phyloP scores from a whole-genome alignment of 2,113 vertebrate genomes.

The Lagopus leucura region DNA sequence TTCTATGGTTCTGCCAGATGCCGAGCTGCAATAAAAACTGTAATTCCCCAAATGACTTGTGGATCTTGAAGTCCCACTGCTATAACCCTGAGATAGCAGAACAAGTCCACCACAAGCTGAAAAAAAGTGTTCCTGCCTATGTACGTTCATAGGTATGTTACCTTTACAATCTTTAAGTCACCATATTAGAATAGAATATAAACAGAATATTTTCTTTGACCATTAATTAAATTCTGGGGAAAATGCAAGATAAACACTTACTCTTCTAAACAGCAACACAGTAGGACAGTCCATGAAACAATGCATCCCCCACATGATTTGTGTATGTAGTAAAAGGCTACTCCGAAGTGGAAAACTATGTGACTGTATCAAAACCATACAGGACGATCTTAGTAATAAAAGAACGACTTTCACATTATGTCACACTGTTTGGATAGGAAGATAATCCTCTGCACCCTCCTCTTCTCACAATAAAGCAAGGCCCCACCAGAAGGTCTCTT shows the following conservation, averaged over 20 bases:
- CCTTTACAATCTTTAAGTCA: not conserved
- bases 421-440: not conserved
- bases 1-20: not conserved
- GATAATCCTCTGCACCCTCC: not conserved
- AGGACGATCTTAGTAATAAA: not conserved
- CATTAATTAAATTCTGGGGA: not conserved
- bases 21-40: slow-evolving; percentile 2
- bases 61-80: not conserved
- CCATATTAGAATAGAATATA: not conserved
- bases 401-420: not conserved
- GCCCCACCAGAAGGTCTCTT: not conserved
- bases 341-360: not conserved
- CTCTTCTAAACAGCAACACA: not conserved
- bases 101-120: not conserved
- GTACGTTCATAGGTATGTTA: not conserved
- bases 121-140: not conserved
- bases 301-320: not conserved
- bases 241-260: not conserved
- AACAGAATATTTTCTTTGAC: not conserved
- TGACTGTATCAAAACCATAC: not conserved
- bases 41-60: not conserved
- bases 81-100: not conserved
- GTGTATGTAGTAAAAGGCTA: not conserved
- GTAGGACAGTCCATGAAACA: not conserved
- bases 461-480: not conserved